Evolutionary conservation across 2,113 vertebrate species (phyloP).

Genomic region (Hoplias malabaricus): DNA sequence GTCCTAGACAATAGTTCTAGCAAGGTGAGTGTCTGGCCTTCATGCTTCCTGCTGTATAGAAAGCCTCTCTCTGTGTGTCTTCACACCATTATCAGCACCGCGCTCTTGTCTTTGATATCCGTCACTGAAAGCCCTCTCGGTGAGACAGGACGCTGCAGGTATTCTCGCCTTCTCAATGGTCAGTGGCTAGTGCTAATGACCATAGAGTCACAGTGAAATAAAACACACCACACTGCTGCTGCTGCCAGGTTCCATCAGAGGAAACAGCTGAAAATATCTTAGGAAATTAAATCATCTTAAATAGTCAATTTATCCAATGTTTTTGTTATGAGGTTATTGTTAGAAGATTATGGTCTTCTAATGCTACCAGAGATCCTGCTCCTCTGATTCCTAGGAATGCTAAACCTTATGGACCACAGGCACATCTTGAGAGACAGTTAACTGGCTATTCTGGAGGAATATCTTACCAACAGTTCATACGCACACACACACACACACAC

Average conservation of each 20-base stretch:
- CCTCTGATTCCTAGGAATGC: too few species aligned
- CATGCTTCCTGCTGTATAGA: background rate
- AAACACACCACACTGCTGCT: conserved; percentile 23
- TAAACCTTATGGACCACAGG: too few species aligned
- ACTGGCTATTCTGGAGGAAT: too few species aligned
- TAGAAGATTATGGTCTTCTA: too few species aligned
- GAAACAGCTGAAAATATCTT: too few species aligned
- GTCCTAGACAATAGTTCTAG: background rate
- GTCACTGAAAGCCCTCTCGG: conserved; percentile 11
- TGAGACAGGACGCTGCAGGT: background rate
- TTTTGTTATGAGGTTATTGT: too few species aligned
- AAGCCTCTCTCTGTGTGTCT: background rate
- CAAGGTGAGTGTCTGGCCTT: background rate
- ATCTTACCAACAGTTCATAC: too few species aligned
- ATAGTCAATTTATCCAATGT: too few species aligned
- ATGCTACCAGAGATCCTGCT: too few species aligned
- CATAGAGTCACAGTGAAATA: conserved; percentile 19
- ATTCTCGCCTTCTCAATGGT: conserved; percentile 6
- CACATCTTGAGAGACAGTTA: too few species aligned
- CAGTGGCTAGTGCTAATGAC: conserved; percentile 27
- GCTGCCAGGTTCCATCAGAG: conserved; percentile 36
- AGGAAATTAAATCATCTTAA: too few species aligned
- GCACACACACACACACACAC: too few species aligned
- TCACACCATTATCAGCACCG: background rate
- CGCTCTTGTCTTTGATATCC: background rate